Percentiles rank a stretch among this genome's conserved stretches.
Conservation (phyloP, 1,140 invertebrate species). For the Lordiphosa mommai region DNA sequence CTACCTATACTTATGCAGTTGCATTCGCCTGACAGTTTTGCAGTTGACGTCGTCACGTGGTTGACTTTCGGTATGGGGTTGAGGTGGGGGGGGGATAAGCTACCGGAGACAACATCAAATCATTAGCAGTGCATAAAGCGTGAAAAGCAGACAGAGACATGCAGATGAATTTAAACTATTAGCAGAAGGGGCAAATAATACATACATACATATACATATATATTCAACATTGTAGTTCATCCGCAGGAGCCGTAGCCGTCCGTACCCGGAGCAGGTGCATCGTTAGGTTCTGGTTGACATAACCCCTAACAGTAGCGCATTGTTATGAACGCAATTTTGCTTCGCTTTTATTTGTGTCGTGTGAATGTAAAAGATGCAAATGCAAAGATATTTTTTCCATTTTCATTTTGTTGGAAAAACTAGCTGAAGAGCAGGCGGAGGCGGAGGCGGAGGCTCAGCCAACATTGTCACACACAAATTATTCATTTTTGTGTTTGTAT, state of each 20-base stretch:
- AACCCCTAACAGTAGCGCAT: slow-evolving; percentile 41
- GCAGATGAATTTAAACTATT: slow-evolving; percentile 72
- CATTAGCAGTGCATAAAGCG: slow-evolving; percentile 72
- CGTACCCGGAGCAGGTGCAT: slow-evolving; percentile 3
- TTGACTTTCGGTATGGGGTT: neutral
- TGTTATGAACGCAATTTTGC: slow-evolving; percentile 52
- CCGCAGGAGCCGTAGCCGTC: slow-evolving; percentile 11
- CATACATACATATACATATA: too few relatives aligned
- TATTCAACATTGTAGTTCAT: neutral
- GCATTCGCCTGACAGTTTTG: slow-evolving; percentile 28
- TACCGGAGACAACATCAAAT: slow-evolving; percentile 56
- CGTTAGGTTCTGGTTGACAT: slow-evolving; percentile 43
- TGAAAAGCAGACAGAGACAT: slow-evolving; percentile 62
- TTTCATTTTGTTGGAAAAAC: slow-evolving; percentile 45
- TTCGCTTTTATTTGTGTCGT: slow-evolving; percentile 37
- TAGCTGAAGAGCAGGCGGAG: slow-evolving; percentile 2
- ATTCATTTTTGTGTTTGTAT: slow-evolving; percentile 45
- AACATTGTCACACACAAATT: slow-evolving; percentile 66
- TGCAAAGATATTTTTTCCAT: slow-evolving; percentile 67
- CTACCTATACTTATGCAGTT: slow-evolving; percentile 14
- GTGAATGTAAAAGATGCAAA: slow-evolving; percentile 69
- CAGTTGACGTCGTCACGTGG: slow-evolving; percentile 42
- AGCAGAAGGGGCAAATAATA: slow-evolving; percentile 21
- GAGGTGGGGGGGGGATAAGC: neutral
- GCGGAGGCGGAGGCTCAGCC: slow-evolving; percentile 7